These are phyloP conservation scores for Brotula barbata DNA, from an alignment of 2,797 vertebrate species.

Conservation along the genomic window DNA sequence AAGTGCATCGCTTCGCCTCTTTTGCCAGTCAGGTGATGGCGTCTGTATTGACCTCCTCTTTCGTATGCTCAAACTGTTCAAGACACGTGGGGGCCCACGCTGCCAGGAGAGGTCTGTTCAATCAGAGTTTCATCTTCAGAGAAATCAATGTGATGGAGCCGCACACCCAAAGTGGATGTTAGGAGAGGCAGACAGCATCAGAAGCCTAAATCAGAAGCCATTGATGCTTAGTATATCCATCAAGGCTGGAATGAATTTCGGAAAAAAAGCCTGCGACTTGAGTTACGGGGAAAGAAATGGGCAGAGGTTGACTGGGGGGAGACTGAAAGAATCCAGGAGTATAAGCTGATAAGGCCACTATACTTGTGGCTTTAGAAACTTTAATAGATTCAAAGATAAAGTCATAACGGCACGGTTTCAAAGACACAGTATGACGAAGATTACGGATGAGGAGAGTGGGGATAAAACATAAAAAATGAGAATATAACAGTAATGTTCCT, in stretches of 20 bases:
- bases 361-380: constrained; percentile 33
- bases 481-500: constrained; percentile 41
- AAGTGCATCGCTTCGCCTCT: constrained; percentile 8
- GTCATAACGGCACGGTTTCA: constrained; percentile 1
- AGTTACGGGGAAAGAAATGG: constrained; percentile 31
- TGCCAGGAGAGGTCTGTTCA: constrained; percentile 64
- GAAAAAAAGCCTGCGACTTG: constrained; percentile 29
- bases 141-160: constrained; percentile 75
- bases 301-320: constrained; percentile 34
- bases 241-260: constrained; percentile 66
- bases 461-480: constrained; percentile 9
- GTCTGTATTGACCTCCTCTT: constrained; percentile 24
- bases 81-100: constrained; percentile 30
- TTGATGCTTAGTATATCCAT: constrained; percentile 67
- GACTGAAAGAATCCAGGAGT: constrained; percentile 27
- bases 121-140: constrained; percentile 75
- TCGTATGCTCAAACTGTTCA: constrained; percentile 43
- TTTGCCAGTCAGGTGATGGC: constrained; percentile 36
- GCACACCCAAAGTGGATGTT: constrained; percentile 71
- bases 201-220: constrained; percentile 73
- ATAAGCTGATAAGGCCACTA: constrained; percentile 15
- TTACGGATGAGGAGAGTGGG: constrained; percentile 5
- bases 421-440: constrained; percentile 8
- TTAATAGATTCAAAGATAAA: constrained; percentile 24
- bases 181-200: constrained; percentile 71